Evolutionary conservation across 2,113 vertebrate genomes (phyloP).

Genomic region (Stegastes partitus): DNA sequence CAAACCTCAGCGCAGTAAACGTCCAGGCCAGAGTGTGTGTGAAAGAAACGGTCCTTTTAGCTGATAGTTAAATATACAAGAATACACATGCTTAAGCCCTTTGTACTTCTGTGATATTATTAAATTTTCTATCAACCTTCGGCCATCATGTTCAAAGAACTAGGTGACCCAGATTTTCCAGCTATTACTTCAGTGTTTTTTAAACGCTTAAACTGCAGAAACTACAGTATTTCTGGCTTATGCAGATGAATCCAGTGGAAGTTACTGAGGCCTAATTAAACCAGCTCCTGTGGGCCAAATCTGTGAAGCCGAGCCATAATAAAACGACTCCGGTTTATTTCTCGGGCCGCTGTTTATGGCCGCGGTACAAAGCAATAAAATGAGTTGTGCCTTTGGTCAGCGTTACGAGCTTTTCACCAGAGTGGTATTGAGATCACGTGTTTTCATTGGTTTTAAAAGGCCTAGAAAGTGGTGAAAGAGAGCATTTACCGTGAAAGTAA

Average conservation of each 20-base stretch:
- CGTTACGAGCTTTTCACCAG: too few relatives aligned
- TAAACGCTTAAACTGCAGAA: not conserved
- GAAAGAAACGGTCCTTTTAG: not conserved
- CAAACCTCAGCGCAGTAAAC: too few relatives aligned
- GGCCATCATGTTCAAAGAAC: not conserved
- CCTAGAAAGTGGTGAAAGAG: not conserved
- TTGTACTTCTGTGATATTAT: too few relatives aligned
- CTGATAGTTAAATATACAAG: not conserved
- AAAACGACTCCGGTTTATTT: too few relatives aligned
- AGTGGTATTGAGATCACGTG: not conserved
- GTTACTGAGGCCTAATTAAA: conserved; percentile 17
- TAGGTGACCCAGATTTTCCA: conserved; percentile 14
- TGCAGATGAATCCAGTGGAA: not conserved
- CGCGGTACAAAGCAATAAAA: not conserved
- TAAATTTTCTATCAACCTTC: not conserved
- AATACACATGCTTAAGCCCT: too few relatives aligned
- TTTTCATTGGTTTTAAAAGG: not conserved
- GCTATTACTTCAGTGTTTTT: not conserved
- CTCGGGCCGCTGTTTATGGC: not conserved
- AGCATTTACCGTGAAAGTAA: conserved; percentile 93
- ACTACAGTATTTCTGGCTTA: not conserved
- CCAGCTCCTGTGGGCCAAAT: not conserved
- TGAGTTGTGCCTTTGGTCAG: not conserved
- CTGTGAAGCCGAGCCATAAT: not conserved
- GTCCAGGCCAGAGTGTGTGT: too few relatives aligned